A percentile compares a stretch with the other conserved stretches of the same genome.
Conservation (phyloP, 2,797 vertebrate species). For the Anolis apletophallus region DNA sequence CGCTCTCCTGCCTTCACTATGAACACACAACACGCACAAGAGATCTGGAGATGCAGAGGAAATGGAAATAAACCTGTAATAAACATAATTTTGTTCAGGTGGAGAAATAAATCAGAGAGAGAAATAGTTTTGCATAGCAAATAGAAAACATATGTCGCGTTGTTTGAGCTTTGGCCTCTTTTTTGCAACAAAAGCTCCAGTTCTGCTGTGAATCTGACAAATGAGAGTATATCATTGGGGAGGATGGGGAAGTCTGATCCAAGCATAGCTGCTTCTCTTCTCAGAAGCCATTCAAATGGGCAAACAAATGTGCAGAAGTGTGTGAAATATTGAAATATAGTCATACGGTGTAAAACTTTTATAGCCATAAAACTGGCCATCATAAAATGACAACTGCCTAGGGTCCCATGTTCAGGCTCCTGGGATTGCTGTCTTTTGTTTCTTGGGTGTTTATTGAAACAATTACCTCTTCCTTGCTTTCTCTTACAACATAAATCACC, state of each 20-base stretch:
- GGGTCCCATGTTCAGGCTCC: constrained; percentile 1
- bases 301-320: constrained; percentile 63
- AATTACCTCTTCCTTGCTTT: neutral
- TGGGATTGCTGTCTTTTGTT: neutral
- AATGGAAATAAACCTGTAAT: constrained; percentile 79
- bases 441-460: neutral
- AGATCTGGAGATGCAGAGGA: constrained; percentile 63
- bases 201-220: constrained; percentile 69
- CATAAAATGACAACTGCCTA: neutral
- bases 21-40: too few relatives aligned
- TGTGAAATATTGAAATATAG: constrained; percentile 20
- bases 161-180: constrained; percentile 73
- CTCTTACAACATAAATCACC: constrained; percentile 13
- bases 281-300: constrained; percentile 70
- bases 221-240: constrained; percentile 71
- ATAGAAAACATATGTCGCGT: constrained; percentile 79
- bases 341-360: neutral
- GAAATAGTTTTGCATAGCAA: constrained; percentile 76
- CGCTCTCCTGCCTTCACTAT: too few relatives aligned
- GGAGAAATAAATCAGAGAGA: constrained; percentile 76
- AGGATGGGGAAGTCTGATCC: constrained; percentile 54
- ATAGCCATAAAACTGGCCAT: constrained; percentile 5
- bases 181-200: constrained; percentile 70
- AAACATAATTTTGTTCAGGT: constrained; percentile 81
- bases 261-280: constrained; percentile 66